Evolutionary conservation across 2,797 vertebrate species (phyloP).

Genomic region (Sebastes itinus): DNA sequence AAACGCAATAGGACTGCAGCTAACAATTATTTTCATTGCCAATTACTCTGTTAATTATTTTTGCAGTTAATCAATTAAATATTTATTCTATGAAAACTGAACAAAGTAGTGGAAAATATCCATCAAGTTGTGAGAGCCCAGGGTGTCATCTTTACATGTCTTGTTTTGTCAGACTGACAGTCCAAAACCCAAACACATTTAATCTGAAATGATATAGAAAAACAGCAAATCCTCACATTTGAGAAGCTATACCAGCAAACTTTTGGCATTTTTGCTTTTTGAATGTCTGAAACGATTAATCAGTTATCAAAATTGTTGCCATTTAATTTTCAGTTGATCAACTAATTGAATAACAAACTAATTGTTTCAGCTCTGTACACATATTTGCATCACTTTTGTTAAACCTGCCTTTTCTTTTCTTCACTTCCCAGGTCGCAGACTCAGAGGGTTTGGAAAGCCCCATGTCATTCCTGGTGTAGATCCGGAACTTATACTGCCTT

Average conservation of each 20-base stretch:
- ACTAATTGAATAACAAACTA: neutral
- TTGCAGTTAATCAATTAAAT: neutral
- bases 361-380: neutral
- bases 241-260: neutral
- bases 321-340: neutral
- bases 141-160: neutral
- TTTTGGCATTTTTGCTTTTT: neutral
- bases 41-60: neutral
- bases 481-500: conserved; percentile 86
- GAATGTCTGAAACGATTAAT: neutral
- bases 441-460: conserved; percentile 86
- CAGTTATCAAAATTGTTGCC: neutral
- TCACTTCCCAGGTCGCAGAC: conserved; percentile 84
- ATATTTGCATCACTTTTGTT: neutral
- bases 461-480: conserved; percentile 89
- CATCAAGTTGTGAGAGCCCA: neutral
- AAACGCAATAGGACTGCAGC: neutral
- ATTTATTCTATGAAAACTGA: neutral
- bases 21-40: neutral
- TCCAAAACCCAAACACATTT: neutral
- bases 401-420: conserved; percentile 79
- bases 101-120: neutral
- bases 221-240: neutral
- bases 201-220: neutral
- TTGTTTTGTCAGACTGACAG: neutral